Base-by-base conservation (phyloP, 2,113 vertebrate species). In the Rhinopomastus cyanomelas region DNA sequence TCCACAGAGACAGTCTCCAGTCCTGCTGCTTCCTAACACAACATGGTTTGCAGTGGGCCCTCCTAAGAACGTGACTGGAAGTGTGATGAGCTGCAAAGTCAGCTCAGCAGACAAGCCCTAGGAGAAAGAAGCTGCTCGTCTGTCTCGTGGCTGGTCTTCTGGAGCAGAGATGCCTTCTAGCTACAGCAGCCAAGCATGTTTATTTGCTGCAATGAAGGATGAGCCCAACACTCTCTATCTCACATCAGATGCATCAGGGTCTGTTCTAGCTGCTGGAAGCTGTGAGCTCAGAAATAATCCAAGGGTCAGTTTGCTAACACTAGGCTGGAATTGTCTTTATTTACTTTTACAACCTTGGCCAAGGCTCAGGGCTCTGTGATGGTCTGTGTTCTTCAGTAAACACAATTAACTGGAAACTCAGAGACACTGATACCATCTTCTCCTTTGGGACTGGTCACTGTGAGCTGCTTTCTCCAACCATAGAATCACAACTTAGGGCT, bases 371-470 rank as follows among this genome's bases (percentile, higher is more conserved):
- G 81, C 78, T 46, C 22, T 93, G 81, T 93, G 76, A 62, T 89
- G 74, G 77, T 89, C 79, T 73, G 62, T 81, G 59, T 90, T 64
- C 59, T 88, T 73, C 87, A 79, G 91, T 93, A 96, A 94, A 94
- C 71, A 85, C 84, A 96, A 93, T 94, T 96, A 95, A 90, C 89
- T 89, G 84, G 55, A 85, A 90, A 87, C 29, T 90, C 34, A 61
- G 85, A 87, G 92, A 69, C 64, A 76, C 42, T 93, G 91, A 87
- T 90, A 92, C n/a, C 27, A 90, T 90, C 78, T 90, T 87, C 92
- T 93, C 87, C 67, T 66, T 88, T 61, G 84, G 22, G 92, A 90
- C 71, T 90, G 67, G 46, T 85, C 74, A 42, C 81, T 90, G 32
- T 56, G 66, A 79, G 51, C 78, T 87, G 53, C 71, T 69, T 61